phyloP scores from a whole-genome alignment of 1,140 invertebrate genomes.

The Neomicropteryx cornuta region DNA sequence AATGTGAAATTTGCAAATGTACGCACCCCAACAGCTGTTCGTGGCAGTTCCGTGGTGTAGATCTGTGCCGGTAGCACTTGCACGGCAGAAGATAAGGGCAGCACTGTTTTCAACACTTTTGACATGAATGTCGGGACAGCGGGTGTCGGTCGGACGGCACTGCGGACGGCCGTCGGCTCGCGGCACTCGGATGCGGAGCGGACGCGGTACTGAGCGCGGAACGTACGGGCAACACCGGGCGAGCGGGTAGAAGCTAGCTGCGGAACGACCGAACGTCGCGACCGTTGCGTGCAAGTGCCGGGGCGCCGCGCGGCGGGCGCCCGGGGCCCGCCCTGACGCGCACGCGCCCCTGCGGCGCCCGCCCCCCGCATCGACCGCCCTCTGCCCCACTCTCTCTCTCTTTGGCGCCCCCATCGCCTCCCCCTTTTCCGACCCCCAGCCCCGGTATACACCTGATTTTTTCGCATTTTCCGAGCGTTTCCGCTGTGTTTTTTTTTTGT shows the following conservation, averaged over 20 bases:
- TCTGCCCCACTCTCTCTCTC: not conserved
- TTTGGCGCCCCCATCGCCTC: constrained; percentile 24
- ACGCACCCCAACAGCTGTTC: constrained; percentile 36
- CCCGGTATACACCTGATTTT: constrained; percentile 40
- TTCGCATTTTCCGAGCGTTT: too few relatives aligned
- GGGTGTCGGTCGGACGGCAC: constrained; percentile 12
- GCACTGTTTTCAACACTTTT: constrained; percentile 41
- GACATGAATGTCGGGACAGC: constrained; percentile 33
- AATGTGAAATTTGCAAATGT: constrained; percentile 8
- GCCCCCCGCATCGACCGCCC: constrained; percentile 13
- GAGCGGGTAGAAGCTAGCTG: constrained; percentile 12
- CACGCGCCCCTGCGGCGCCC: constrained; percentile 22
- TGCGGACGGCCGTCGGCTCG: too few relatives aligned
- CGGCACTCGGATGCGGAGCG: too few relatives aligned
- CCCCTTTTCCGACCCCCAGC: constrained; percentile 31
- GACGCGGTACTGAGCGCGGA: constrained; percentile 14
- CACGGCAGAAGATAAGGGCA: constrained; percentile 29
- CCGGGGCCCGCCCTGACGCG: constrained; percentile 16
- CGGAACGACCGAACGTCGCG: constrained; percentile 13
- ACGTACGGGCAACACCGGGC: too few relatives aligned
- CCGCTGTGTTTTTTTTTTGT: too few relatives aligned
- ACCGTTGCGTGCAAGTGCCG: constrained; percentile 8
- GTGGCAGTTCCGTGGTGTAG: constrained; percentile 30
- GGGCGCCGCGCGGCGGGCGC: constrained; percentile 20
- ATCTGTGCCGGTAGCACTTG: constrained; percentile 32